Evolutionary conservation across 2,113 vertebrate species (phyloP), one percentile per base, ranked within the genome.

Genomic region (Mirza zaza): DNA sequence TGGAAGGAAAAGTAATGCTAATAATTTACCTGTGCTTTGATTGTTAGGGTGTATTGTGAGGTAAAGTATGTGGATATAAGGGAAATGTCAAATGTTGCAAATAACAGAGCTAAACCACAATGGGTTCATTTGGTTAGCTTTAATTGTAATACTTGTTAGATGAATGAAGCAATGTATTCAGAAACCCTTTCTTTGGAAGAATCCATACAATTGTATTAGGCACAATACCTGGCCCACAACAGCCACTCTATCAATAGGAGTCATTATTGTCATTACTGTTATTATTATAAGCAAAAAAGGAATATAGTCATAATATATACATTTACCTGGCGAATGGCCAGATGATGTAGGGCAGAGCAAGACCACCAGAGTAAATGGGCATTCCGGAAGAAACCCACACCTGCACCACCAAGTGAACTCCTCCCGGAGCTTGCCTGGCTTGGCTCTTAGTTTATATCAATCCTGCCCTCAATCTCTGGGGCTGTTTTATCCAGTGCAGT

Each of bases 131-230:
- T 95, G 90, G 67, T 96, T 97, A 97, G 73, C 90, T 98, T 98
- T 67, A 96, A 76, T 96, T 98, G 87, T 97, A 98, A 98, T 97
- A 92, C 96, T 97, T 98, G 70, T 97, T 96, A 97, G 98, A 98
- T 95, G 81, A 98, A 95, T 68, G 95, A 98, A 98, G 93, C 83
- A 95, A 96, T 97, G 50, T 84, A 96, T 98, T 97, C 93, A 96
- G 95, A 94, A 85, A 97, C 63, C 45, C 39, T 87, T 87, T 50
- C 59, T 57, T 77, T 75, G 94, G 59, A 76, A 91, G 61, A 90
- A 84, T 50, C 29, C 36, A 61, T 25, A 18, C 27, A 67, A 29
- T 59, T 87, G n/a, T 91, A 13, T 79, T 50, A 84, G 71, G 63
- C 42, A 61, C 0, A 80, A 84, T 90, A 75, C 27, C 76, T 84